Evolutionary conservation across 2,888 invertebrate species (phyloP).

Genomic region (Limenitis camilla): DNA sequence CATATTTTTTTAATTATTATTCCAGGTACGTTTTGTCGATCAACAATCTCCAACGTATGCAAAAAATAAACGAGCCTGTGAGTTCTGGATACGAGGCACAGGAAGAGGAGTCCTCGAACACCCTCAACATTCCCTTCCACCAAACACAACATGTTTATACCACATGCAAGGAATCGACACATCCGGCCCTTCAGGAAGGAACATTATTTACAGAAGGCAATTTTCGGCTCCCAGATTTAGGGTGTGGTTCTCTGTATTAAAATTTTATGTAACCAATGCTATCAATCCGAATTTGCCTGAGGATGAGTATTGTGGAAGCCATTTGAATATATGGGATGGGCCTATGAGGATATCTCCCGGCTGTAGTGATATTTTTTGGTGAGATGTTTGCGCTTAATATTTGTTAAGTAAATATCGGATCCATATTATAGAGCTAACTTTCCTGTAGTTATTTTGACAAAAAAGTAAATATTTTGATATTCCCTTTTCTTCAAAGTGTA

Average conservation of each 20-base stretch:
- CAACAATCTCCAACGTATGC: constrained; percentile 87
- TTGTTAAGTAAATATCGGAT: constrained; percentile 15
- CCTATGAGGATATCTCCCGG: constrained; percentile 83
- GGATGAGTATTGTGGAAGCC: constrained; percentile 86
- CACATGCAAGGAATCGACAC: constrained; percentile 82
- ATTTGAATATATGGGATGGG: constrained; percentile 91
- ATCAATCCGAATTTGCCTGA: constrained; percentile 78
- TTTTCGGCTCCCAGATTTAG: constrained; percentile 82
- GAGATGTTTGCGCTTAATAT: constrained; percentile 39
- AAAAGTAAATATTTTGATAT: too few species aligned
- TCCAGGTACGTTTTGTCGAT: constrained; percentile 88
- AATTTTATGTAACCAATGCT: constrained; percentile 84
- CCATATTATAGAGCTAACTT: too few species aligned
- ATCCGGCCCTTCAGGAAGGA: constrained; percentile 73
- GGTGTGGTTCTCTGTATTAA: constrained; percentile 90
- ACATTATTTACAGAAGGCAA: constrained; percentile 70
- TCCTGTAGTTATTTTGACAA: too few species aligned
- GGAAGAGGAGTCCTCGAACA: constrained; percentile 87
- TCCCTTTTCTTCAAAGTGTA: too few species aligned
- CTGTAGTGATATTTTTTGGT: constrained; percentile 89
- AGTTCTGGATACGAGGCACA: constrained; percentile 89
- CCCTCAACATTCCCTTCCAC: constrained; percentile 88
- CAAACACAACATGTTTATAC: constrained; percentile 92
- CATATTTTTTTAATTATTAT: constrained; percentile 1
- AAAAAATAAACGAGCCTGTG: constrained; percentile 88